Evolutionary conservation across 2,113 vertebrate species (phyloP).

Genomic region (Lamprotornis superbus): DNA sequence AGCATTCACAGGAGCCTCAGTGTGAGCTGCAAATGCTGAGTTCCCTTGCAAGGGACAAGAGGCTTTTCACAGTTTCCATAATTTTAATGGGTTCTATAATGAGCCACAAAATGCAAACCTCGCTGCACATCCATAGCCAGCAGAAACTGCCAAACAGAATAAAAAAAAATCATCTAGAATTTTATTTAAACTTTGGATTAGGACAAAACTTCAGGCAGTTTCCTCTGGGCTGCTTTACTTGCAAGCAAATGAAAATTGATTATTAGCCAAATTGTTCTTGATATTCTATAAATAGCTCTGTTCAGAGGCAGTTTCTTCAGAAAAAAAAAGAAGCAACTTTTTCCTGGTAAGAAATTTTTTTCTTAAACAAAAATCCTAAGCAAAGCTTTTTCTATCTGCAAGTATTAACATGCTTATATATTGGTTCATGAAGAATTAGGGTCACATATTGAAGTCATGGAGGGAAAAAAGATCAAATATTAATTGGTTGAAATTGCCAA

Average conservation of each 20-base stretch:
- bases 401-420: neutral
- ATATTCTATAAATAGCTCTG: neutral
- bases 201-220: neutral
- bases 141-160: neutral
- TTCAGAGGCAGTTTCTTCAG: neutral
- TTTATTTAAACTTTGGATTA: neutral
- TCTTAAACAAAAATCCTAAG: neutral
- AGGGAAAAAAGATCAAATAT: neutral
- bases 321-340: neutral
- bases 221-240: neutral
- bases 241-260: neutral
- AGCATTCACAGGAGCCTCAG: neutral
- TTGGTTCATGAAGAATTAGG: neutral
- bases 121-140: neutral
- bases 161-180: neutral
- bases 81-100: neutral
- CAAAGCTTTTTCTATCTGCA: neutral
- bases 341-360: neutral
- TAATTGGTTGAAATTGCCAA: neutral
- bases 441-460: neutral
- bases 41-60: neutral
- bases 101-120: neutral
- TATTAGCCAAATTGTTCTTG: neutral
- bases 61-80: neutral
- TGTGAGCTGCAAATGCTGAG: accelerated